Conservation (phyloP, 2,888 invertebrate genomes). For the Villa cingulata region DNA sequence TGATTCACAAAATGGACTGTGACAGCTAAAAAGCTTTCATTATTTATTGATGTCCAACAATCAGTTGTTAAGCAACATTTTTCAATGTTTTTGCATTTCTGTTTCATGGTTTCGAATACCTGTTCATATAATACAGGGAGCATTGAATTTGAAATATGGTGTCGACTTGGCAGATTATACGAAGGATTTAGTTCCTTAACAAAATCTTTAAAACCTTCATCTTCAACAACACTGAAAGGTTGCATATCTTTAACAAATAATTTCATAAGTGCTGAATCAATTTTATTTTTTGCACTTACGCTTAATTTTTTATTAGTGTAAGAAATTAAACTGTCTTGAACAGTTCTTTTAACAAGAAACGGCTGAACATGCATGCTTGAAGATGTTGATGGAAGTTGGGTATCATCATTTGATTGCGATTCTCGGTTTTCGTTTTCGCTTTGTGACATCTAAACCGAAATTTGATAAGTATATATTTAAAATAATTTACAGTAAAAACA, state of each 20-base stretch:
- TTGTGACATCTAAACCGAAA: too few species aligned
- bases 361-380: too few species aligned
- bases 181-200: slow-evolving; percentile 12
- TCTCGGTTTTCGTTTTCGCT: too few species aligned
- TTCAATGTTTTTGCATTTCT: slow-evolving; percentile 9
- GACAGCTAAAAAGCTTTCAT: slow-evolving; percentile 20
- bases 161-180: slow-evolving; percentile 14
- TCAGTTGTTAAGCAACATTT: slow-evolving; percentile 21
- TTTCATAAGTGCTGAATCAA: slow-evolving; percentile 15
- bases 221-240: slow-evolving; percentile 16
- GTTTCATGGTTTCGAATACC: slow-evolving; percentile 14
- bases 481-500: too few species aligned
- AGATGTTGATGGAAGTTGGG: too few species aligned
- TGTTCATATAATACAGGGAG: slow-evolving; percentile 19
- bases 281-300: background rate
- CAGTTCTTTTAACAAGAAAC: too few species aligned
- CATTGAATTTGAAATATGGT: slow-evolving; percentile 16
- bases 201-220: slow-evolving; percentile 15
- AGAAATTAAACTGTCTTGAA: too few species aligned
- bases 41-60: slow-evolving; percentile 22
- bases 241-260: slow-evolving; percentile 15
- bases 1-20: slow-evolving; percentile 18
- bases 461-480: too few species aligned
- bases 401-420: too few species aligned
- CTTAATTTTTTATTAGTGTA: too few species aligned